Base-by-base conservation (phyloP, 2,888 invertebrate species). In the Drosophila lacicola region DNA sequence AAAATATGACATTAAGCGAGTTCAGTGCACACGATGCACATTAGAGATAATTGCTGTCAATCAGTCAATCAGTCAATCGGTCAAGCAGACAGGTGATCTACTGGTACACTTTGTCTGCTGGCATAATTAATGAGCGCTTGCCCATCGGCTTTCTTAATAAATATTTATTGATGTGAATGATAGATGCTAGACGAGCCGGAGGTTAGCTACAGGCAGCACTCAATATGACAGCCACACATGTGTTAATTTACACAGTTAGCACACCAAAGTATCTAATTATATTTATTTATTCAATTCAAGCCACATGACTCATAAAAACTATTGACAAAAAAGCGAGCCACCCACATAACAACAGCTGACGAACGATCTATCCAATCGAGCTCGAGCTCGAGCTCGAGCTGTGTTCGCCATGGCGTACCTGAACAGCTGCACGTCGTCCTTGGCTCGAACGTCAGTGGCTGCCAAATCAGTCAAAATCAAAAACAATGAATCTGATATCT, bases 391-490 rank as follows among this genome's bases (percentile, higher is more conserved):
- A 39, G 29, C 36, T 17, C 17, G 33, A 34, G 33, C 54, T 44
- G n/a, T 41, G 37, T 41, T 8, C 60, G 70, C 60, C 63, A 65
- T 74, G 63, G 84, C 74, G 66, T 80, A 83, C 87, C 84, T 83
- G 83, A 64, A 53, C 69, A 81, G 60, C 19, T 83, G 84, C 83
- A 83, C 83, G 83, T 83, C 87, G 79, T 25, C 75, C 82, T 80
- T 45, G 49, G 47, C 36, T 45, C 46, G 41, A 42, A 62, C 80
- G 80, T 75, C 74, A 79, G 39, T 29, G 33, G 33, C 36, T 41
- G 37, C 61, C 61, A 62, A 62, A 55, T 56, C 25, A 49, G 63
- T 21, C 19, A 9, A 42, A 39, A 45, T 21, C 13, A 51, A 46
- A 37, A 39, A 41, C 67, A 70, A 54, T 33, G 36, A 42, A 51